Percentiles rank a stretch among this genome's conserved stretches.
phyloP scores from a whole-genome alignment of 2,113 vertebrate genomes.

The Malurus elegans region DNA sequence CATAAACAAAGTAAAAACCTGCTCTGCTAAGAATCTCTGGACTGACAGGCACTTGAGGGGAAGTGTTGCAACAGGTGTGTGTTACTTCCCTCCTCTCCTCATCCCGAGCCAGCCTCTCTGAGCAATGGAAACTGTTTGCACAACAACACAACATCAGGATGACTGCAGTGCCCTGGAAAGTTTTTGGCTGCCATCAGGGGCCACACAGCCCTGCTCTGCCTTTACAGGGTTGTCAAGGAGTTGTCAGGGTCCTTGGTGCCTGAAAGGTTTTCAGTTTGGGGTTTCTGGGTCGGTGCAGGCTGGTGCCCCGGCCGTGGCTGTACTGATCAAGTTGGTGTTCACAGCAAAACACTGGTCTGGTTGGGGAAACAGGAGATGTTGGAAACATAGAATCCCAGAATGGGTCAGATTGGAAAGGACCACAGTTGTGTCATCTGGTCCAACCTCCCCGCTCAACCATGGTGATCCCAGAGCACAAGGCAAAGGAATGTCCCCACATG shows the following conservation, averaged over 20 bases:
- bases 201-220: neutral
- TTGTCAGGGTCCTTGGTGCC: accelerated
- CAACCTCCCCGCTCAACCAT: neutral
- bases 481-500: neutral
- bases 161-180: accelerated
- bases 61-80: neutral
- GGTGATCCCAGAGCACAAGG: neutral
- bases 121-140: neutral
- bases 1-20: neutral
- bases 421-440: neutral
- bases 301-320: neutral
- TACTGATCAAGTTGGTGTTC: neutral
- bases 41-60: neutral
- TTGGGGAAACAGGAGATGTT: neutral
- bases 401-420: neutral
- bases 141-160: neutral
- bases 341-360: accelerated
- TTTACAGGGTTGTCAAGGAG: accelerated
- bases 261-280: neutral
- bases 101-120: neutral
- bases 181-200: accelerated
- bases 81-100: neutral
- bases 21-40: neutral
- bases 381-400: neutral
- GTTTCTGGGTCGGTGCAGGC: neutral